Evolutionary conservation across 64 coral and sea anemone genomes (phyloP).

Genomic region (Montipora efflorescens): DNA sequence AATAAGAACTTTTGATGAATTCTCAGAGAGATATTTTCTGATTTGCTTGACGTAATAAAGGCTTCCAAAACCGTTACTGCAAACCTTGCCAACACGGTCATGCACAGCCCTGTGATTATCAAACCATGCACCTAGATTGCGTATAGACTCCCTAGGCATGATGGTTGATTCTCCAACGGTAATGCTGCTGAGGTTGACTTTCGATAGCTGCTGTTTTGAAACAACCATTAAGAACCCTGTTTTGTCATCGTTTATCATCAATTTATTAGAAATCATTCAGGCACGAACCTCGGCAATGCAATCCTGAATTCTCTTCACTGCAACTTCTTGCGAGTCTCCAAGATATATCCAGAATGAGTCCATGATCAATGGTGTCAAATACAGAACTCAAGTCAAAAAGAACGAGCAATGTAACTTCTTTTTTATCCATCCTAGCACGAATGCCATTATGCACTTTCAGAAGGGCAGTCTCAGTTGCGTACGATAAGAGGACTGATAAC

Average conservation of each 20-base stretch:
- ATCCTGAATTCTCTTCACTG: too few relatives aligned
- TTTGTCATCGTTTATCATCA: too few relatives aligned
- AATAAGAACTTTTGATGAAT: slow-evolving; percentile 45
- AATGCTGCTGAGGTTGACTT: neutral
- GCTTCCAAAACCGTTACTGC: neutral
- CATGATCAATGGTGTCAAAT: slow-evolving; percentile 25
- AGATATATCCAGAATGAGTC: neutral
- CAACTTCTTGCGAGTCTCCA: neutral
- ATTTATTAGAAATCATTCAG: too few relatives aligned
- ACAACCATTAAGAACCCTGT: too few relatives aligned
- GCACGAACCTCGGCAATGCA: too few relatives aligned
- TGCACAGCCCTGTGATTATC: neutral
- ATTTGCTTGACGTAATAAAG: slow-evolving; percentile 1
- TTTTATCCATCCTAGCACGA: neutral
- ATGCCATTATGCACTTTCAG: slow-evolving; percentile 13
- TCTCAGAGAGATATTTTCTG: slow-evolving; percentile 46
- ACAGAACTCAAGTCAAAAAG: neutral
- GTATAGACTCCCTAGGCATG: neutral
- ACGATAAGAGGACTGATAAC: neutral
- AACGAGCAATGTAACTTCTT: neutral
- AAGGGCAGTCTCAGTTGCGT: slow-evolving; percentile 11
- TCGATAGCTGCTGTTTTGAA: too few relatives aligned
- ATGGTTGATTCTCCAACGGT: neutral
- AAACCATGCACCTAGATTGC: neutral
- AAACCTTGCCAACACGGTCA: neutral